Evolutionary conservation across 1,140 invertebrate genomes (phyloP).

Genomic region (Glomeris maerens): DNA sequence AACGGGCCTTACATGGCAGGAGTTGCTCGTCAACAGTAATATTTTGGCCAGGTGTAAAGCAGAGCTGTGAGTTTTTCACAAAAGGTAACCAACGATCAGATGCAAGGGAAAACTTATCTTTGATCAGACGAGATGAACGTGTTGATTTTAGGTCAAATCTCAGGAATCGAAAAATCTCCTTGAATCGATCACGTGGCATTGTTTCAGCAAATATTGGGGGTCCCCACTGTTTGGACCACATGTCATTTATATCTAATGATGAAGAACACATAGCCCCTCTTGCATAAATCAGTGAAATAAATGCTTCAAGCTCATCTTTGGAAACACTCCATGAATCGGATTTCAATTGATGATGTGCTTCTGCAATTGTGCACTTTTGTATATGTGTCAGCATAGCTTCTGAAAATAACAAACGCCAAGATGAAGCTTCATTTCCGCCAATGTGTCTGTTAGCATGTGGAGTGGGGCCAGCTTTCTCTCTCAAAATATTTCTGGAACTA

Average conservation of each 20-base stretch:
- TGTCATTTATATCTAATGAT: neutral
- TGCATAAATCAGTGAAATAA: neutral
- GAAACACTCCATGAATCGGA: neutral
- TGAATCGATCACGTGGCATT: neutral
- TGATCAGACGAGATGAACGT: neutral
- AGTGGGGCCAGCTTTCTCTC: too few relatives aligned
- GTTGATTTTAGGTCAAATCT: neutral
- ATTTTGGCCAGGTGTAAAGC: neutral
- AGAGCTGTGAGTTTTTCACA: neutral
- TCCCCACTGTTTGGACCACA: neutral
- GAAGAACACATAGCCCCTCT: slow-evolving; percentile 1
- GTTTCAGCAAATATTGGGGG: neutral
- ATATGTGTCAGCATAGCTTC: too few relatives aligned
- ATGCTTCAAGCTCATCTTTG: neutral
- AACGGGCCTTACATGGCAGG: neutral
- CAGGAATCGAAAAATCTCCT: neutral
- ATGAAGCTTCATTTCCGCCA: too few relatives aligned
- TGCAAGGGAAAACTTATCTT: neutral
- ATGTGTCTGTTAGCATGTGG: too few relatives aligned
- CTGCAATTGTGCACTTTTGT: too few relatives aligned
- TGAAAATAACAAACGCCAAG: too few relatives aligned
- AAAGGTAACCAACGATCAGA: neutral
- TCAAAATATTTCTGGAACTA: too few relatives aligned
- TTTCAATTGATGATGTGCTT: too few relatives aligned
- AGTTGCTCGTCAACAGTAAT: neutral